These are phyloP conservation scores for Spongilla lacustris DNA, from an alignment of 37 sponge, comb jelly and placozoan species.

Conservation along the genomic window DNA sequence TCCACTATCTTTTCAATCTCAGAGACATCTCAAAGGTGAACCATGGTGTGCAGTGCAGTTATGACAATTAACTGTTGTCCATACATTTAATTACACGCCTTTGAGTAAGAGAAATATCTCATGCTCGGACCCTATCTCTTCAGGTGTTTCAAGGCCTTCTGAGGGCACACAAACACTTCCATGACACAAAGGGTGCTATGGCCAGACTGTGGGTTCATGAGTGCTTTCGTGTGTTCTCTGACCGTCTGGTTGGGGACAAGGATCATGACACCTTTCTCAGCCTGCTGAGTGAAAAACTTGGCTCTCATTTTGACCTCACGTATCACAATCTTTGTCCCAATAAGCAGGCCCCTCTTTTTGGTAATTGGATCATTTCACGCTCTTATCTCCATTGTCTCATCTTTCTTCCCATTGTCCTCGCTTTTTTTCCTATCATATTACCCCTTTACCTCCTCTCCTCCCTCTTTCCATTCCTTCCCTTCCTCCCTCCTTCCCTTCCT, in stretches of 20 bases:
- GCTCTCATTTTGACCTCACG: conserved; percentile 90
- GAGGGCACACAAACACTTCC: conserved; percentile 97
- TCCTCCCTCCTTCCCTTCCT: no score
- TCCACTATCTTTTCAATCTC: conserved; percentile 98
- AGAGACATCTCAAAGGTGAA: conserved; percentile 93
- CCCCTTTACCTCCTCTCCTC: no score
- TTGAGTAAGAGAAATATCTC: no score
- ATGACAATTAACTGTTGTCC: no score
- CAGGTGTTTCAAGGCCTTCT: conserved; percentile 97
- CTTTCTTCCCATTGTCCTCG: not conserved
- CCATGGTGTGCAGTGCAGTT: not conserved
- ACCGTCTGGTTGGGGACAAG: conserved; percentile 90
- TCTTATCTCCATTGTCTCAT: no score
- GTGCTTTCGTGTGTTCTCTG: conserved; percentile 96
- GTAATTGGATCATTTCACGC: conserved; percentile 22
- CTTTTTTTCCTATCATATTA: no score
- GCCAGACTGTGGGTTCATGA: conserved; percentile 98
- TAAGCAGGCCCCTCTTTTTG: conserved; percentile 89
- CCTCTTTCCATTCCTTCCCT: no score
- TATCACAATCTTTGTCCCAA: conserved; percentile 93
- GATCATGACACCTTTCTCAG: conserved; percentile 86
- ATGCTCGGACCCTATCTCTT: not conserved
- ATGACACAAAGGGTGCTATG: conserved; percentile 93
- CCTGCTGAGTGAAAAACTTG: conserved; percentile 92
- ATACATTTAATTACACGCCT: no score